phyloP scores from a whole-genome alignment of 2,113 vertebrate genomes.

The Ciconia boyciana region DNA sequence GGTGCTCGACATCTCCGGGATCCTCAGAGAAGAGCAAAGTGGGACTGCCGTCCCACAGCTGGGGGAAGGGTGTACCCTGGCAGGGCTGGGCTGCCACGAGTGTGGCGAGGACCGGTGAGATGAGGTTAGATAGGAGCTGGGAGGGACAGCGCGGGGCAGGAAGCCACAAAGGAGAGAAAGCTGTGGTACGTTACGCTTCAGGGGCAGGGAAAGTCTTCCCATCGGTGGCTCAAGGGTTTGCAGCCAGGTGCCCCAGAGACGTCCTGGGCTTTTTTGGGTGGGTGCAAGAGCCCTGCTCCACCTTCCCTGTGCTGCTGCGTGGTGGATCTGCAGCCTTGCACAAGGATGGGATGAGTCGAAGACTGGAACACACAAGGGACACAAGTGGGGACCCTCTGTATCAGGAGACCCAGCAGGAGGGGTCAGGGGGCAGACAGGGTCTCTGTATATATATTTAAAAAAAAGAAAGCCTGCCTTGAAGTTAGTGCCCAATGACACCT shows the following conservation, averaged over 20 bases:
- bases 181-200: neutral
- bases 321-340: neutral
- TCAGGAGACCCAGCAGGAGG: neutral
- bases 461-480: neutral
- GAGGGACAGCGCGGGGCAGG: neutral
- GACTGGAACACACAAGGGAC: neutral
- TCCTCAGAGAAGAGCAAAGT: neutral
- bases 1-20: neutral
- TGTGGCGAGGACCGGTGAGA: neutral
- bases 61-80: neutral
- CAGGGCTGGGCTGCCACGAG: neutral
- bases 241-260: neutral
- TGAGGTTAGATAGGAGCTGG: neutral
- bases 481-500: neutral
- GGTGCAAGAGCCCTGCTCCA: neutral
- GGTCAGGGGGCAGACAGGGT: neutral
- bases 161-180: conserved; percentile 2
- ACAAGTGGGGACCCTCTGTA: neutral
- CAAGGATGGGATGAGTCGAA: neutral
- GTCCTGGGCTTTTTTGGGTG: neutral
- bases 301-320: neutral
- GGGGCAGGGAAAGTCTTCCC: neutral
- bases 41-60: neutral
- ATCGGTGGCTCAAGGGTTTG: neutral
- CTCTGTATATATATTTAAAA: neutral